Percentiles rank a stretch among this genome's conserved stretches.
Evolutionary conservation across 2,797 vertebrate species (phyloP).

Genomic region (Aldrovandia affinis): DNA sequence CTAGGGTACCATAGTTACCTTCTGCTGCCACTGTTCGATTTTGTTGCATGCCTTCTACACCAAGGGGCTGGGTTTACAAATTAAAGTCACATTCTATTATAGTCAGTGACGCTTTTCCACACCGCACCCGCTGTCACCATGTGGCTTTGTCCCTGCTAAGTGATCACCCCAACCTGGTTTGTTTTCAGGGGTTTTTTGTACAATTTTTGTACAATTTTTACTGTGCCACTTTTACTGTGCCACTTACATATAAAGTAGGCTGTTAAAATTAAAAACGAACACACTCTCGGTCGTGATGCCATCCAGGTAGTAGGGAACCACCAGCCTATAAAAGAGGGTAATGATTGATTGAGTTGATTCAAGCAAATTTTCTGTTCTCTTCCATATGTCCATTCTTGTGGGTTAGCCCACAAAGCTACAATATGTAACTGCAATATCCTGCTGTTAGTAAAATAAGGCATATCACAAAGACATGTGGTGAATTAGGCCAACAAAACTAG

Average conservation of each 20-base stretch:
- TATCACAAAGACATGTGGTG: no score
- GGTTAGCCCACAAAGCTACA: not conserved
- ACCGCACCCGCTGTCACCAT: not conserved
- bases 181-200: no score
- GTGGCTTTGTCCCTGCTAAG: not conserved
- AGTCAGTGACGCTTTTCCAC: not conserved
- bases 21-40: no score
- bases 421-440: not conserved
- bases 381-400: not conserved
- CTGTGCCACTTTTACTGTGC: no score
- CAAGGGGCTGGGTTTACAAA: not conserved
- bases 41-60: no score
- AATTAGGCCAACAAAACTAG: not conserved
- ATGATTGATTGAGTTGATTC: not conserved
- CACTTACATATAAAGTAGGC: no score
- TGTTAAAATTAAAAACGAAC: no score
- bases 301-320: not conserved
- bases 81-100: not conserved
- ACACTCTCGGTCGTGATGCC: not conserved
- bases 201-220: no score
- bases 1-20: not conserved
- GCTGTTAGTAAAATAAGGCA: not conserved
- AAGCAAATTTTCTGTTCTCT: not conserved
- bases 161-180: not conserved
- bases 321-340: not conserved